Conservation (phyloP, 2,888 invertebrate species). For the Polymixis lichenea region DNA sequence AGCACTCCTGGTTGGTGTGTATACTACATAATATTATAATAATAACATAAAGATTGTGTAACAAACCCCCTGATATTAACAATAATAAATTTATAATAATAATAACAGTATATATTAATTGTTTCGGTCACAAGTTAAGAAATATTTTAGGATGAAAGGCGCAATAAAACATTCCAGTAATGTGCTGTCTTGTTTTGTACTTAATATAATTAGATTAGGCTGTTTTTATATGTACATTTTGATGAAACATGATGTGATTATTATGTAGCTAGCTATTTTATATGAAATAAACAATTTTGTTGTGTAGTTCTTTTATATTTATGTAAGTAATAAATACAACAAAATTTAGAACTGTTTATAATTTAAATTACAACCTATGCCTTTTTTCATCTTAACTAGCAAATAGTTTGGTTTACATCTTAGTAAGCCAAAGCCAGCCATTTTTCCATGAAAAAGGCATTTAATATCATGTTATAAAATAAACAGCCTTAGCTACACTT, state of each 20-base stretch:
- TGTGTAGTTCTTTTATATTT: conserved; percentile 81
- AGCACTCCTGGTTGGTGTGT: conserved; percentile 78
- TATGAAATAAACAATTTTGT: conserved; percentile 75
- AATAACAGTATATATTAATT: conserved; percentile 48
- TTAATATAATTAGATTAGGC: conserved; percentile 78
- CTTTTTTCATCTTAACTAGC: conserved; percentile 5
- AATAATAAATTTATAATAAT: conserved; percentile 23
- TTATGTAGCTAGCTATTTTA: conserved; percentile 75
- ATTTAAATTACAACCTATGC: conserved; percentile 33
- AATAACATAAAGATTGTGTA: conserved; percentile 21
- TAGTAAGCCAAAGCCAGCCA: background rate
- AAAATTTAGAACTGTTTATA: conserved; percentile 67
- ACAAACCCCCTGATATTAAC: conserved; percentile 40
- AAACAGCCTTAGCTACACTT: conserved; percentile 3
- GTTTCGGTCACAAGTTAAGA: conserved; percentile 70
- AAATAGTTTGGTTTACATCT: conserved; percentile 9
- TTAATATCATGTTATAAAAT: background rate
- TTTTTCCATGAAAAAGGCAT: conserved; percentile 10
- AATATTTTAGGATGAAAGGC: conserved; percentile 61
- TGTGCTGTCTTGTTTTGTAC: conserved; percentile 88
- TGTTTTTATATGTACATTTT: conserved; percentile 88
- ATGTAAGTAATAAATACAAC: conserved; percentile 80
- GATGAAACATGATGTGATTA: conserved; percentile 82
- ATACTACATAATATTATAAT: conserved; percentile 33
- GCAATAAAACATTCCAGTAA: conserved; percentile 85